A percentile compares a stretch with the other conserved stretches of the same genome.
Conservation (phyloP, 2,888 invertebrate species). For the Boloria selene region DNA sequence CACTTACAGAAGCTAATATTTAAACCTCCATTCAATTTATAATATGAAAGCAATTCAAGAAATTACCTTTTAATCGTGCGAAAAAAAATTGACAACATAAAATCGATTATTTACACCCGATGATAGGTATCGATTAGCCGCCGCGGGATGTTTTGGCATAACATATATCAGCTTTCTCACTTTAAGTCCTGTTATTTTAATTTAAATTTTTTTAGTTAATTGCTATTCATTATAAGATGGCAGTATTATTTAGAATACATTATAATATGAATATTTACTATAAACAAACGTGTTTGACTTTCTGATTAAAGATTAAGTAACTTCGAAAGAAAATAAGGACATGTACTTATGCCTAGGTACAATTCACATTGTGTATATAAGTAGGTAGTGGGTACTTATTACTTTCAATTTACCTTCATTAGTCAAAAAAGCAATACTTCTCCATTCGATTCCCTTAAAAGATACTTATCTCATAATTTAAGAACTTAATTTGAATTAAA, state of each 20-base stretch:
- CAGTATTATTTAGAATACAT: slow-evolving; percentile 1
- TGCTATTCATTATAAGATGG: slow-evolving; percentile 11
- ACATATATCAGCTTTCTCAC: slow-evolving; percentile 33
- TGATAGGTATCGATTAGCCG: slow-evolving; percentile 42
- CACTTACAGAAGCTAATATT: slow-evolving; percentile 20
- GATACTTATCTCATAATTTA: no score
- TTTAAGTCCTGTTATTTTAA: slow-evolving; percentile 34
- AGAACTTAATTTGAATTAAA: no score
- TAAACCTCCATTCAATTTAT: slow-evolving; percentile 7
- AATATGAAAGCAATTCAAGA: slow-evolving; percentile 12
- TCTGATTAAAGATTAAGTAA: background rate
- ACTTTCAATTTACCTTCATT: no score
- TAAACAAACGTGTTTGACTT: background rate
- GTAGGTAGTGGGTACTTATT: no score
- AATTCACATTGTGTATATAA: no score
- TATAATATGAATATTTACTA: slow-evolving; percentile 8
- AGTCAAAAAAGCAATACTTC: no score
- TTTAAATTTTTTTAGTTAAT: slow-evolving; percentile 24
- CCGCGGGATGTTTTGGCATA: slow-evolving; percentile 40
- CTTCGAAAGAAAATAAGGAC: no score
- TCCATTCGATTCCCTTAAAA: no score
- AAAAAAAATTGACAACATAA: slow-evolving; percentile 35
- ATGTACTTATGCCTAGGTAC: no score
- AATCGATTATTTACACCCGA: slow-evolving; percentile 41
- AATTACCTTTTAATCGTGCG: slow-evolving; percentile 27